A percentile compares a stretch with the other conserved stretches of the same genome.
Evolutionary conservation across 2,888 invertebrate species (phyloP).

Genomic region (Sphecodes monilicornis): DNA sequence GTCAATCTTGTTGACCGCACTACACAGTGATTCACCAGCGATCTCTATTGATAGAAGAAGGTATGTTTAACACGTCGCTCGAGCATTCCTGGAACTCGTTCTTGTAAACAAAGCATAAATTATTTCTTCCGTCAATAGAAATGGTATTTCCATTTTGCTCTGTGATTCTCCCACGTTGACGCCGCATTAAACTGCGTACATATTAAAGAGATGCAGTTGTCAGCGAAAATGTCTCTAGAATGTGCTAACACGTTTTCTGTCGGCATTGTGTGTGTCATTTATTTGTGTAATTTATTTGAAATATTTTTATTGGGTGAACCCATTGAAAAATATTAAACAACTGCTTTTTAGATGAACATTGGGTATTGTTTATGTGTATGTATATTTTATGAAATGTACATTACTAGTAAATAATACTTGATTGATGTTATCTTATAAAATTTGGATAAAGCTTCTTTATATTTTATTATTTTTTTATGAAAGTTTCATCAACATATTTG

Average conservation of each 20-base stretch:
- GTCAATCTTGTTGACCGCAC: neutral
- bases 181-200: neutral
- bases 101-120: neutral
- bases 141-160: neutral
- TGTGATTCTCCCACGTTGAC: neutral
- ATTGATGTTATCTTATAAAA: too few relatives aligned
- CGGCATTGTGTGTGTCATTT: neutral
- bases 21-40: slow-evolving; percentile 24
- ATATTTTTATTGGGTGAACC: too few relatives aligned
- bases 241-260: neutral
- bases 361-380: too few relatives aligned
- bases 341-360: too few relatives aligned
- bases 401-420: too few relatives aligned
- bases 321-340: neutral
- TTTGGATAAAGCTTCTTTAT: too few relatives aligned
- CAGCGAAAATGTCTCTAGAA: neutral
- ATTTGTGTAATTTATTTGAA: neutral
- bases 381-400: too few relatives aligned
- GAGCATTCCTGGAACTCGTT: neutral
- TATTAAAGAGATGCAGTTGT: neutral
- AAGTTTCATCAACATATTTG: too few relatives aligned
- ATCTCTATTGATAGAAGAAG: neutral
- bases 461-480: too few relatives aligned
- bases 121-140: neutral
- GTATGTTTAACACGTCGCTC: neutral